phyloP scores from a whole-genome alignment of 1,140 invertebrate genomes.

The Eurosta solidaginis region DNA sequence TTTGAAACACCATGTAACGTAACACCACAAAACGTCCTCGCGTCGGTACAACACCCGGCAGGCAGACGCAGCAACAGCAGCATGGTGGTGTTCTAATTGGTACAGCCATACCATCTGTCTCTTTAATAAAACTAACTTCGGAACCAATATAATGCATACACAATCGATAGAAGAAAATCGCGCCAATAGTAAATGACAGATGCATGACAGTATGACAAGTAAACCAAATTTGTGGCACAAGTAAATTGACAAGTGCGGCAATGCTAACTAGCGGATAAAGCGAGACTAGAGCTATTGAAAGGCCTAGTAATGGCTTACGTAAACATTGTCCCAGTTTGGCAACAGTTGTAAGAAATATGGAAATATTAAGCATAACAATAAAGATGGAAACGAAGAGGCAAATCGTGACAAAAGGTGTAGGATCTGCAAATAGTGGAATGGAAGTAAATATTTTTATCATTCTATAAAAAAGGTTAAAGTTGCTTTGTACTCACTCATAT shows the following conservation, averaged over 20 bases:
- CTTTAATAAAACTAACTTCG: constrained; percentile 51
- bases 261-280: constrained; percentile 53
- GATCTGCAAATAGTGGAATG: constrained; percentile 39
- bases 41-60: constrained; percentile 48
- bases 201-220: constrained; percentile 56
- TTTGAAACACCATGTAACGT: constrained; percentile 54
- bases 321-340: constrained; percentile 45
- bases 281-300: constrained; percentile 47
- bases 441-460: not conserved
- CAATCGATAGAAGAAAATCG: constrained; percentile 44
- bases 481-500: constrained; percentile 45
- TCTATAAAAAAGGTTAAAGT: not conserved
- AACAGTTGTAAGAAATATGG: constrained; percentile 47
- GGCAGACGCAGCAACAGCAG: constrained; percentile 47
- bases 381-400: constrained; percentile 49
- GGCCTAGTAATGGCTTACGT: constrained; percentile 37
- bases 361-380: constrained; percentile 52
- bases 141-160: constrained; percentile 51
- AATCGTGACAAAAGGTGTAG: constrained; percentile 50
- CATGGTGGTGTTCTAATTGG: constrained; percentile 50
- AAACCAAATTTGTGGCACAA: constrained; percentile 53
- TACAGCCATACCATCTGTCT: constrained; percentile 44
- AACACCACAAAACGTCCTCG: constrained; percentile 48
- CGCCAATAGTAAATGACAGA: constrained; percentile 52
- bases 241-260: constrained; percentile 49